Percentiles rank a stretch among this genome's conserved stretches.
These are phyloP conservation scores for Triplophysa dalaica DNA, from an alignment of 2,113 vertebrate species.

Conservation along the genomic window DNA sequence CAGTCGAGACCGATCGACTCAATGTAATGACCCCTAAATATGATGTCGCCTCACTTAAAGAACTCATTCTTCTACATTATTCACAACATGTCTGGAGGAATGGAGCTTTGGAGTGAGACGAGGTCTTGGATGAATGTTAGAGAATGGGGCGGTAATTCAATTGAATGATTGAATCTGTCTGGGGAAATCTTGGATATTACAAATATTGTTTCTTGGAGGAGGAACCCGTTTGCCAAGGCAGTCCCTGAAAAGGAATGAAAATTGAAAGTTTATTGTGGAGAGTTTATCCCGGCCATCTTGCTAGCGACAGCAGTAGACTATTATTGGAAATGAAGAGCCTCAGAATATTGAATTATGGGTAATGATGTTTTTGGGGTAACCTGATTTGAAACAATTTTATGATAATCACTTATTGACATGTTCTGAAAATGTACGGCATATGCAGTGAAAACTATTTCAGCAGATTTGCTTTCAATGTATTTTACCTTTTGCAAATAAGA, in stretches of 20 bases:
- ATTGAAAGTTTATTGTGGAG: conserved; percentile 71
- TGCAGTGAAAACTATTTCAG: conserved; percentile 4
- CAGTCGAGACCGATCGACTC: conserved; percentile 72
- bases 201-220: conserved; percentile 78
- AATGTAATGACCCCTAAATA: conserved; percentile 66
- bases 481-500: conserved; percentile 23
- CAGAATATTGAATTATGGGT: conserved; percentile 55
- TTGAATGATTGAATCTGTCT: conserved; percentile 78
- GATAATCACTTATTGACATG: conserved; percentile 60
- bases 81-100: conserved; percentile 74
- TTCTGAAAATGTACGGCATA: conserved; percentile 43
- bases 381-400: conserved; percentile 58
- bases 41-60: conserved; percentile 63
- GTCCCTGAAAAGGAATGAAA: conserved; percentile 74
- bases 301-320: conserved; percentile 55
- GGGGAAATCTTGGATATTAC: conserved; percentile 76
- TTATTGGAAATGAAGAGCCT: conserved; percentile 57
- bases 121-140: conserved; percentile 72
- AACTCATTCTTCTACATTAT: conserved; percentile 78
- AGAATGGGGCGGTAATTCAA: conserved; percentile 71
- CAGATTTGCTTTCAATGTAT: neutral
- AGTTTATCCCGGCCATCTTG: conserved; percentile 54
- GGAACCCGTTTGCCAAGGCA: conserved; percentile 67
- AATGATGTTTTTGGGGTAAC: conserved; percentile 57
- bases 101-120: conserved; percentile 77